A percentile compares a stretch with the other conserved stretches of the same genome.
These are phyloP conservation scores for Metallyticus violacea DNA, from an alignment of 2,888 invertebrate species.

Conservation along the genomic window DNA sequence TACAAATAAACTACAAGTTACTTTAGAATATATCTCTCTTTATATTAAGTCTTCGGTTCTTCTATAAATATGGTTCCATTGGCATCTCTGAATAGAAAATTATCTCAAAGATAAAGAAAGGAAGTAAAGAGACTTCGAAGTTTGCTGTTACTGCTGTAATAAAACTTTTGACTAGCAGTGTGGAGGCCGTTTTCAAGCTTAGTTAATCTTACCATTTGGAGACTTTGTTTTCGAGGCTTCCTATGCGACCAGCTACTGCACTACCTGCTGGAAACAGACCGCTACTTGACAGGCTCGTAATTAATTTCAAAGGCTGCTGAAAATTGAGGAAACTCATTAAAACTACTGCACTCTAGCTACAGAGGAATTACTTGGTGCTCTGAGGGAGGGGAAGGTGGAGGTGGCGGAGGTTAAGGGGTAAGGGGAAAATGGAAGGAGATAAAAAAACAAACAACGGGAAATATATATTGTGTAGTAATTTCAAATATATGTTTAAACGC, in stretches of 20 bases:
- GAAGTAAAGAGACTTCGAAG: no score
- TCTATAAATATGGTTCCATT: no score
- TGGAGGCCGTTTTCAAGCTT: no score
- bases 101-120: no score
- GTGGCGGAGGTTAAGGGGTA: not conserved
- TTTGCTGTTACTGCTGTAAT: no score
- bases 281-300: conserved; percentile 28
- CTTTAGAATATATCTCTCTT: no score
- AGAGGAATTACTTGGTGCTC: not conserved
- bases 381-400: not conserved
- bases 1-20: no score
- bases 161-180: no score
- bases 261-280: conserved; percentile 17
- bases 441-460: not conserved
- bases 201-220: not conserved
- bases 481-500: conserved; percentile 3
- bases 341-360: conserved; percentile 15
- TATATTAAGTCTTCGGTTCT: no score
- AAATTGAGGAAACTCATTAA: conserved; percentile 34
- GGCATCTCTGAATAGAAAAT: no score
- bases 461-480: not conserved
- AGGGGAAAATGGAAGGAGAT: not conserved
- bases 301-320: conserved; percentile 30
- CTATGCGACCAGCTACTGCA: not conserved
- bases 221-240: not conserved